Percentiles rank a stretch among this genome's conserved stretches.
Conservation (phyloP, 35 echinoderm and acorn worm genomes). For the Chiridota heheva region DNA sequence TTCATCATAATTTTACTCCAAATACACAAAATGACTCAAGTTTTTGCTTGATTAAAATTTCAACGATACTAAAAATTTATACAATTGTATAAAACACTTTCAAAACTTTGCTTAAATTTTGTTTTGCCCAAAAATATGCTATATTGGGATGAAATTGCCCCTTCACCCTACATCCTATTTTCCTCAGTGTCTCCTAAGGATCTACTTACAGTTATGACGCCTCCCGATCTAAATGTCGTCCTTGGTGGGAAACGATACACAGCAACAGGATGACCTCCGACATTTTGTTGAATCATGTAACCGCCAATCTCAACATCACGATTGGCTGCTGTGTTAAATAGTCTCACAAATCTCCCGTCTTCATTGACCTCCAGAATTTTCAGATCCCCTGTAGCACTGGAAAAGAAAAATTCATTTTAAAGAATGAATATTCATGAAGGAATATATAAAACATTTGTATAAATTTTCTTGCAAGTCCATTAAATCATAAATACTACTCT, state of each 20-base stretch:
- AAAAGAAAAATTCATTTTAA: slow-evolving; percentile 13
- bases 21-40: too few relatives aligned
- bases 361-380: slow-evolving; percentile 90
- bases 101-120: too few relatives aligned
- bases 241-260: slow-evolving; percentile 91
- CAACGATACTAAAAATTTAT: too few relatives aligned
- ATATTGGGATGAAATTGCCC: too few relatives aligned
- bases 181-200: too few relatives aligned
- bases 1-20: too few relatives aligned
- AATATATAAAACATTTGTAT: not conserved
- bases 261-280: slow-evolving; percentile 95
- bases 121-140: too few relatives aligned
- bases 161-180: too few relatives aligned
- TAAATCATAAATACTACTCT: not conserved
- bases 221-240: slow-evolving; percentile 72
- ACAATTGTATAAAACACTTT: too few relatives aligned
- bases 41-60: too few relatives aligned
- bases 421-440: not conserved
- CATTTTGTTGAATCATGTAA: slow-evolving; percentile 95
- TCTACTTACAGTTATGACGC: slow-evolving; percentile 83
- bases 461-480: not conserved
- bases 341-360: slow-evolving; percentile 90
- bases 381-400: slow-evolving; percentile 77
- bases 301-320: slow-evolving; percentile 84
- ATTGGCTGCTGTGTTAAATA: slow-evolving; percentile 78